These are phyloP conservation scores for Alectura lathami DNA, from an alignment of 2,113 vertebrate genomes.

Conservation along the genomic window DNA sequence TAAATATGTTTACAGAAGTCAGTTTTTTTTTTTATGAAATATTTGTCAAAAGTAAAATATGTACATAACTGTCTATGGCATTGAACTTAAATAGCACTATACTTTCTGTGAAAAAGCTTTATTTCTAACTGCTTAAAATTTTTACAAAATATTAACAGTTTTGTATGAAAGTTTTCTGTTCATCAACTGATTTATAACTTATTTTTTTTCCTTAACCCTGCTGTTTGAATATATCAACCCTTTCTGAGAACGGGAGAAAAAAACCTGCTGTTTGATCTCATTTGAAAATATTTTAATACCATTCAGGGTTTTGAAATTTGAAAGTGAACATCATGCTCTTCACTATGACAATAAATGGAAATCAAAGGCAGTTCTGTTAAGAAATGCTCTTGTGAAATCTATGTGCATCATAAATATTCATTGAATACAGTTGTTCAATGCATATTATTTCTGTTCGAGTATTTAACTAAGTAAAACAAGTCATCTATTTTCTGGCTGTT, in stretches of 20 bases:
- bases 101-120: not conserved
- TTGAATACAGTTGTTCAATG: not conserved
- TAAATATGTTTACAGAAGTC: not conserved
- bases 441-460: not conserved
- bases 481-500: not conserved
- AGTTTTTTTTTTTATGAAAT: not conserved
- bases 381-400: not conserved
- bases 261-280: not conserved
- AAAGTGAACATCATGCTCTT: not conserved
- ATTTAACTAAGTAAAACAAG: not conserved
- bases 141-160: not conserved
- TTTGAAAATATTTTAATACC: not conserved
- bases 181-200: not conserved
- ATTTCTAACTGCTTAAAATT: not conserved
- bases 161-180: not conserved
- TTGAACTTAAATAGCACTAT: not conserved
- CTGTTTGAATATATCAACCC: not conserved
- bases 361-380: not conserved
- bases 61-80: not conserved
- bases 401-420: not conserved
- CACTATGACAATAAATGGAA: not conserved
- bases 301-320: not conserved
- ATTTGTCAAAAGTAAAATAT: not conserved
- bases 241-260: not conserved
- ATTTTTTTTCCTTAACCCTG: accelerated